Conservation (phyloP, 2,113 vertebrate species). For the Poeciliopsis occidentalis region DNA sequence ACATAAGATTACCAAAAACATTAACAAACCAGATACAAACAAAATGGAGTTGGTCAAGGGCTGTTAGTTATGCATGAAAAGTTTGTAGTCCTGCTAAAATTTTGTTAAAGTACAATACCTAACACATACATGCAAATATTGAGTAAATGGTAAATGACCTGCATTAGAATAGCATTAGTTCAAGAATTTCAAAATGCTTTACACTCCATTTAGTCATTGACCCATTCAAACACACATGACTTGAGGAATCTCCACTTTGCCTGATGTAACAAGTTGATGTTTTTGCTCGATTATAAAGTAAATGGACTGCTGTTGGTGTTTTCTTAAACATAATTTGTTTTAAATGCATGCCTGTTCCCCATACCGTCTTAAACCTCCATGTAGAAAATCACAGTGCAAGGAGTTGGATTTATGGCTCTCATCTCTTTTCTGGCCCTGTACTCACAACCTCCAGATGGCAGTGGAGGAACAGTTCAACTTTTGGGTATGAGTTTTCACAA, state of each 20-base stretch:
- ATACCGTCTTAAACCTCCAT: not conserved
- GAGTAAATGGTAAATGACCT: conserved; percentile 2
- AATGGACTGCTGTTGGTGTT: not conserved
- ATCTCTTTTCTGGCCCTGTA: conserved; percentile 7
- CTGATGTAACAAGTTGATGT: not conserved
- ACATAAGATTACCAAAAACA: conserved; percentile 2
- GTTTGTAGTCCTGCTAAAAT: not conserved
- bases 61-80: conserved; percentile 1
- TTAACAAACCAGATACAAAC: conserved; percentile 23
- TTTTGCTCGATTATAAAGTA: not conserved
- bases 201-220: no score
- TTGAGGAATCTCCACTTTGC: not conserved
- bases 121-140: not conserved
- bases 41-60: not conserved
- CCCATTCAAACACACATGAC: not conserved
- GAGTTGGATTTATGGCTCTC: not conserved
- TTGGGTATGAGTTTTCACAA: not conserved
- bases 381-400: conserved; percentile 18
- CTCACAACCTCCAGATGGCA: conserved; percentile 74
- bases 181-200: no score
- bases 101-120: not conserved
- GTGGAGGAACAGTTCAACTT: conserved; percentile 59
- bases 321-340: conserved; percentile 18
- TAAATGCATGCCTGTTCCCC: not conserved
- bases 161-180: not conserved